Base-by-base conservation (phyloP, 1,140 invertebrate species). In the Caenorhabditis inopinata region DNA sequence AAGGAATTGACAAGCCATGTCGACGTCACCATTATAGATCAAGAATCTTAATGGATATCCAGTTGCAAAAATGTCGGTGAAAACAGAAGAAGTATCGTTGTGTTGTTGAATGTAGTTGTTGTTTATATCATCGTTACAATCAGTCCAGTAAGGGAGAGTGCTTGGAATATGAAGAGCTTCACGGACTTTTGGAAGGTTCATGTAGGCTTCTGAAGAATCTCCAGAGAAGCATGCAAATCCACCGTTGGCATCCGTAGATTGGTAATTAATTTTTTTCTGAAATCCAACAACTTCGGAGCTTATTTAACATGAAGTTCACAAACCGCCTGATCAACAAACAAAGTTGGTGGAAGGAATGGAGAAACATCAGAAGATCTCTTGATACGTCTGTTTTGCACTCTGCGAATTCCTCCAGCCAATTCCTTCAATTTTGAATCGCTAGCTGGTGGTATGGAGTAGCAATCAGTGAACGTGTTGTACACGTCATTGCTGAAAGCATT, bases 1-100 rank as follows among this genome's bases (percentile, higher is more conserved):
- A 0, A 91, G 85, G 83, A 90, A 91, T 79, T 91, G 91, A 83
- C 91, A 91, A 0, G 90, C 90, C 90, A 91, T 90, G 83, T 91
- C 91, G 21, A 90, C 87, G 85, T 91, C 91, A 7, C 91, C 90
- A 84, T 91, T 91, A 85, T 91, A 91, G 18, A 91, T 86, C 45
- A 91, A 53, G 12, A 88, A 86, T 46, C 58, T 79, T 2, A 79
- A 45, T 32, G 29, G 29, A 35, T 79, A 74, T 12, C 35, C 35
- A 3, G 25, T 25, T n/a, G 38, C 62, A 18, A 85, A 25, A 29
- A 85, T 85, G 21, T 51, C 35, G 9, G 83, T 46, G 79, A 86
- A 85, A 1, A 85, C 81, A 23, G 23, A 12, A 0, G 62, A 53
- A 35, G 83, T 86, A 76, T 85, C 83, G 29, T 76, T 77, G 81